phyloP scores from a whole-genome alignment of 2,113 vertebrate species.

The Elephas maximus region DNA sequence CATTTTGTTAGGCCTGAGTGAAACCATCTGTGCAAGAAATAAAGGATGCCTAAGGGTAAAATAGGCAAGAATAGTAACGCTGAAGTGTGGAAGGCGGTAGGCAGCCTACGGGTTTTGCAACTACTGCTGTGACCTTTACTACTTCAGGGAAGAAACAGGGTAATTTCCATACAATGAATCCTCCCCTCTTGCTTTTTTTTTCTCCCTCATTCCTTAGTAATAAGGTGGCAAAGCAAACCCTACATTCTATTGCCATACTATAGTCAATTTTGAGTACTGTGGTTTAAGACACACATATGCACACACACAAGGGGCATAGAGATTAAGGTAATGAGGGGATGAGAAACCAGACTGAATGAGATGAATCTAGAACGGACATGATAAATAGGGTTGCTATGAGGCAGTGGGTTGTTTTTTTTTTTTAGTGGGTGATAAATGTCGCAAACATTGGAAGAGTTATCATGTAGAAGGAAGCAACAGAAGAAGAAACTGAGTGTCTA shows the following conservation, averaged over 20 bases:
- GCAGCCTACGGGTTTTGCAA: constrained; percentile 84
- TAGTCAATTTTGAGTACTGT: not conserved
- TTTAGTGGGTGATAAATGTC: no score
- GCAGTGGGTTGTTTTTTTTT: no score
- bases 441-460: not conserved
- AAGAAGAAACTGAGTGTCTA: not conserved
- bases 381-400: not conserved
- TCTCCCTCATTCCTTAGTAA: constrained; percentile 48
- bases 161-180: constrained; percentile 83
- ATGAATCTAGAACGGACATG: not conserved
- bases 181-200: constrained; percentile 52
- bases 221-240: constrained; percentile 4
- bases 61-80: constrained; percentile 87
- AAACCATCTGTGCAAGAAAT: constrained; percentile 91
- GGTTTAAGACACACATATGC: not conserved
- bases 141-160: constrained; percentile 82
- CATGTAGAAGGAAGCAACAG: not conserved
- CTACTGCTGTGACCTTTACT: constrained; percentile 89
- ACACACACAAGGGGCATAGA: not conserved
- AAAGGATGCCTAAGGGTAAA: constrained; percentile 91
- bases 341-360: not conserved
- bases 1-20: constrained; percentile 92
- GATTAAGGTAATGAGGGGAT: not conserved
- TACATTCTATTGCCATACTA: not conserved
- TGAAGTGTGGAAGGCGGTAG: constrained; percentile 85